Percentiles rank a stretch among this genome's conserved stretches.
Conservation (phyloP, 2,888 invertebrate genomes). For the Conchocele bisecta region DNA sequence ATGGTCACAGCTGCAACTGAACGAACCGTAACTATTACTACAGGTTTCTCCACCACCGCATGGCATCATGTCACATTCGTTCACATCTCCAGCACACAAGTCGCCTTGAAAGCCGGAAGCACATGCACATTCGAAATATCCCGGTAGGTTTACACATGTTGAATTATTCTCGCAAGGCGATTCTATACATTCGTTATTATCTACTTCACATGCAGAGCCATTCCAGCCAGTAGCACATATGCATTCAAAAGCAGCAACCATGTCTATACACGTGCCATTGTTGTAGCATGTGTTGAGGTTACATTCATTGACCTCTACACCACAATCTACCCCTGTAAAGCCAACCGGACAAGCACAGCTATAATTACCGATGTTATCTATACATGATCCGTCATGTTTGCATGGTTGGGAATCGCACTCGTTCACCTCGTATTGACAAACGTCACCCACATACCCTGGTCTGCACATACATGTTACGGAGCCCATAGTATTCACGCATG, state of each 20-base stretch:
- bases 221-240: slow-evolving; percentile 18
- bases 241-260: slow-evolving; percentile 18
- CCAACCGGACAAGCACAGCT: slow-evolving; percentile 57
- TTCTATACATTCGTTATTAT: slow-evolving; percentile 28
- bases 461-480: slow-evolving; percentile 29
- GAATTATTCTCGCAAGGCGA: slow-evolving; percentile 34
- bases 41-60: slow-evolving; percentile 13
- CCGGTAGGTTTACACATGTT: slow-evolving; percentile 23
- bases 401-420: slow-evolving; percentile 57
- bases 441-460: slow-evolving; percentile 19
- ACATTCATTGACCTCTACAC: slow-evolving; percentile 40
- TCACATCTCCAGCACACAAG: slow-evolving; percentile 27
- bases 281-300: slow-evolving; percentile 17
- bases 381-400: slow-evolving; percentile 52
- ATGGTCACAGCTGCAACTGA: background rate
- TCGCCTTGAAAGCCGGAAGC: slow-evolving; percentile 10
- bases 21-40: background rate
- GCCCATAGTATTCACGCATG: slow-evolving; percentile 38
- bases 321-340: slow-evolving; percentile 45
- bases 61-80: slow-evolving; percentile 33
- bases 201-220: slow-evolving; percentile 15
- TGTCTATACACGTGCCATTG: slow-evolving; percentile 34
- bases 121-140: slow-evolving; percentile 25
- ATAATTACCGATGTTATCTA: slow-evolving; percentile 51
- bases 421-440: slow-evolving; percentile 55